Conservation (phyloP, 2,113 vertebrate genomes). For the Hymenochirus boettgeri region DNA sequence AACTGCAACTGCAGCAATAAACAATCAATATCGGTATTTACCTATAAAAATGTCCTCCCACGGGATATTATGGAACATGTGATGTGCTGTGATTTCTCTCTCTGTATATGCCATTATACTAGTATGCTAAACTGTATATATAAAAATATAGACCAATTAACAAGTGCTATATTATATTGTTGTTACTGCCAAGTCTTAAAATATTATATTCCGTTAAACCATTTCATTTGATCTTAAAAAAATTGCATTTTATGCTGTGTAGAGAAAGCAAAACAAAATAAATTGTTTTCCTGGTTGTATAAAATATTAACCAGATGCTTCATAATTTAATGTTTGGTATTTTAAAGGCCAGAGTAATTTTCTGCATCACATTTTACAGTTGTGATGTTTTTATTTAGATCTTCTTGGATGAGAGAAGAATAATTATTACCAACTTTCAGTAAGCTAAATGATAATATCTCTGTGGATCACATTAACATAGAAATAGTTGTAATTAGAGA, state of each 20-base stretch:
- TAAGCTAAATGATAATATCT: conserved; percentile 33
- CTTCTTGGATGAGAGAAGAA: conserved; percentile 21
- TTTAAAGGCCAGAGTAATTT: conserved; percentile 42
- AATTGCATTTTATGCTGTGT: conserved; percentile 37
- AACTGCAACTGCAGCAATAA: too few species aligned
- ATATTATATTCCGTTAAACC: conserved; percentile 38
- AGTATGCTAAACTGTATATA: too few species aligned
- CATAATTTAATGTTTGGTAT: conserved; percentile 40
- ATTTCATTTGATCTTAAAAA: conserved; percentile 42
- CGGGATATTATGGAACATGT: too few species aligned
- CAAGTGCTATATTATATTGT: too few species aligned
- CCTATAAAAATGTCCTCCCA: too few species aligned
- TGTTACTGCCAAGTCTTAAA: too few species aligned
- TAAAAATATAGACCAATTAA: too few species aligned
- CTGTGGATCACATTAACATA: conserved; percentile 33
- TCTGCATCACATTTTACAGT: conserved; percentile 13
- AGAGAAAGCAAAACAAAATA: conserved; percentile 41
- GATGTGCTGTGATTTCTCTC: too few species aligned
- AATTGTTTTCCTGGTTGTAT: conserved; percentile 42
- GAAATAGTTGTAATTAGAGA: conserved; percentile 46
- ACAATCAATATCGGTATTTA: too few species aligned
- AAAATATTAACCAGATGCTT: conserved; percentile 44
- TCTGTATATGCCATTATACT: too few species aligned
- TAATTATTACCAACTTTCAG: conserved; percentile 15
- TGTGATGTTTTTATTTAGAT: conserved; percentile 14